Evolutionary conservation across 2,797 vertebrate species (phyloP).

Genomic region (Phrynocephalus guinanensis): DNA sequence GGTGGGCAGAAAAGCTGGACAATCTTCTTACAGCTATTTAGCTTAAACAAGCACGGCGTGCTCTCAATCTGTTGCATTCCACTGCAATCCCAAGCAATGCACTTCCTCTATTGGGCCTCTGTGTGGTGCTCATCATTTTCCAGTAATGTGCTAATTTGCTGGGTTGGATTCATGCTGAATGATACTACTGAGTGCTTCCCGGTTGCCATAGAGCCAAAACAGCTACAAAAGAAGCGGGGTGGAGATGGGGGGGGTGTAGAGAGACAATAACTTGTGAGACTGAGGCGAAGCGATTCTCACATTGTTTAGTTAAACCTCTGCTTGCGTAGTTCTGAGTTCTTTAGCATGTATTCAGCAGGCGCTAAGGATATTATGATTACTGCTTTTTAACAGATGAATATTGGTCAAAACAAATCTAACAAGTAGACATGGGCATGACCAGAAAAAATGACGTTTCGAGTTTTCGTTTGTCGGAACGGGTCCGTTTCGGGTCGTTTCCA

Average conservation of each 20-base stretch:
- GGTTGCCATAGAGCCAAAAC: not conserved
- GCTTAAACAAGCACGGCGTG: not conserved
- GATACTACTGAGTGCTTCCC: not conserved
- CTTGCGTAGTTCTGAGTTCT: not conserved
- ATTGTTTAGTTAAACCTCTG: not conserved
- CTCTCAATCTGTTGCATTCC: conserved; percentile 17
- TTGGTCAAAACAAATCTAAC: conserved; percentile 3
- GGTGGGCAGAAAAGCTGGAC: not conserved
- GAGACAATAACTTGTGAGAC: not conserved
- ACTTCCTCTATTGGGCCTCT: conserved; percentile 12
- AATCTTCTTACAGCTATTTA: not conserved
- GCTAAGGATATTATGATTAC: not conserved
- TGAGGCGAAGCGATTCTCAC: not conserved
- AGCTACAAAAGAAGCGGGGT: not conserved
- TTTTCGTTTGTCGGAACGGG: too few species aligned
- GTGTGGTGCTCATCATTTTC: conserved; percentile 30
- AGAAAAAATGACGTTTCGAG: too few species aligned
- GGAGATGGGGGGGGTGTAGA: not conserved
- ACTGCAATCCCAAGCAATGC: conserved; percentile 5
- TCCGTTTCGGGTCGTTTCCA: too few species aligned
- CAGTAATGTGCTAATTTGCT: not conserved
- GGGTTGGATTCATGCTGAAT: not conserved
- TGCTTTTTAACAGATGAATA: conserved; percentile 8
- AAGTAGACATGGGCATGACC: not conserved
- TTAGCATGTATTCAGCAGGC: not conserved